Evolutionary conservation across 1,140 invertebrate species (phyloP).

Genomic region (Euwallacea fornicatus): DNA sequence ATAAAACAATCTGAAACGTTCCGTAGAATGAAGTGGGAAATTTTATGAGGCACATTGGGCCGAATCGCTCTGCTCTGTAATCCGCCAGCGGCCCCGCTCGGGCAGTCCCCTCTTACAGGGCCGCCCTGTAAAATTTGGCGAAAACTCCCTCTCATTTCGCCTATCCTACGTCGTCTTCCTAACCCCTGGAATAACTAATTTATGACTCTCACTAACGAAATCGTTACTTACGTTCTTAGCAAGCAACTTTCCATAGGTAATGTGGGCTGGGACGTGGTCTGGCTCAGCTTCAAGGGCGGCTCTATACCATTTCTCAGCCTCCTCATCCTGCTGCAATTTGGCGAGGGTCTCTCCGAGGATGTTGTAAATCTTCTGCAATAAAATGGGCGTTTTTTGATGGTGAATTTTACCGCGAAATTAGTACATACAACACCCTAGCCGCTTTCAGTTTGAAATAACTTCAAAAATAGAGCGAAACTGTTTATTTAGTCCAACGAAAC

Average conservation of each 20-base stretch:
- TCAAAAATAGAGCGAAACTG: conserved; percentile 14
- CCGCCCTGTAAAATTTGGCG: no score
- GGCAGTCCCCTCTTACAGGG: no score
- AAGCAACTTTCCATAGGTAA: conserved; percentile 88
- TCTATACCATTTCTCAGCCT: conserved; percentile 83
- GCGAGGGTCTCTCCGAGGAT: conserved; percentile 84
- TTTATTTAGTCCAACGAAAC: conserved; percentile 34
- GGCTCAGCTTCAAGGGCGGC: conserved; percentile 79
- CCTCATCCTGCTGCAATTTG: conserved; percentile 73
- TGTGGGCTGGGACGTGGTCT: conserved; percentile 84
- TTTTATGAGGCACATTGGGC: no score
- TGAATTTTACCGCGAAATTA: not conserved
- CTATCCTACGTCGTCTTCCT: no score
- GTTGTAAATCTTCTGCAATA: conserved; percentile 75
- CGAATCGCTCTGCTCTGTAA: no score
- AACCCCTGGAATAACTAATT: no score
- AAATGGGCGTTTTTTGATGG: conserved; percentile 19
- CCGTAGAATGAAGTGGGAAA: no score
- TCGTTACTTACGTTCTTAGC: conserved; percentile 79
- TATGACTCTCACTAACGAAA: not conserved
- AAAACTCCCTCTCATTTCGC: no score
- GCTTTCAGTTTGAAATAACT: conserved; percentile 5
- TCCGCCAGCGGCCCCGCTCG: no score
- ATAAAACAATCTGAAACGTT: no score
- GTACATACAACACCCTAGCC: not conserved